Evolutionary conservation across 2,113 vertebrate species (phyloP).

Genomic region (Panthera uncia): DNA sequence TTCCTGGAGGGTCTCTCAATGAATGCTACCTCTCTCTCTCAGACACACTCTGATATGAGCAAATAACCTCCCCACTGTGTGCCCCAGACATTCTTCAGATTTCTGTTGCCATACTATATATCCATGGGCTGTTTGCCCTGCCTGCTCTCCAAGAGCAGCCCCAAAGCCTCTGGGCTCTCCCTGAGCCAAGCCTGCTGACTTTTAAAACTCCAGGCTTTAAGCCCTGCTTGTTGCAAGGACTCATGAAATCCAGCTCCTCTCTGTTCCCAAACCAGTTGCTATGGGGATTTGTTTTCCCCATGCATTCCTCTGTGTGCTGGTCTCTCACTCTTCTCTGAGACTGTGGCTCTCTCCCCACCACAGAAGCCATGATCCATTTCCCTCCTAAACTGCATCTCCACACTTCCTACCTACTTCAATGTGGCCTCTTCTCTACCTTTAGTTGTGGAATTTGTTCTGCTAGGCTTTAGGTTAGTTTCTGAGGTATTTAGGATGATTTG

Average conservation of each 20-base stretch:
- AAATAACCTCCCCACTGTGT: neutral
- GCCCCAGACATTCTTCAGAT: neutral
- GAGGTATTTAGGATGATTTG: neutral
- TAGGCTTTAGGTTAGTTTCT: neutral
- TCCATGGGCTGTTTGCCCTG: neutral
- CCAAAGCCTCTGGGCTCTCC: neutral
- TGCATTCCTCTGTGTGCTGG: neutral
- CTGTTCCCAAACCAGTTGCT: neutral
- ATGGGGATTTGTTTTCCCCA: neutral
- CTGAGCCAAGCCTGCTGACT: neutral
- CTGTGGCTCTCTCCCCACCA: neutral
- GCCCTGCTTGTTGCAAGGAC: neutral
- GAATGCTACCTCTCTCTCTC: neutral
- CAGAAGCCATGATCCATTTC: neutral
- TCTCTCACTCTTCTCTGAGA: neutral
- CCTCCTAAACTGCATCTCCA: neutral
- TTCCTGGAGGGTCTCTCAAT: neutral
- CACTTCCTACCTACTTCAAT: neutral
- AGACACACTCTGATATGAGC: neutral
- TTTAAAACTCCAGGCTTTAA: neutral
- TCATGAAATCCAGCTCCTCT: neutral
- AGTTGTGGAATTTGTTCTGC: neutral
- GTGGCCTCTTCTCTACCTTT: neutral
- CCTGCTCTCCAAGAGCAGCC: neutral
- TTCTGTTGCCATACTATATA: neutral